These are phyloP conservation scores for Drosophila anceps DNA, from an alignment of 2,888 invertebrate species.

Conservation along the genomic window DNA sequence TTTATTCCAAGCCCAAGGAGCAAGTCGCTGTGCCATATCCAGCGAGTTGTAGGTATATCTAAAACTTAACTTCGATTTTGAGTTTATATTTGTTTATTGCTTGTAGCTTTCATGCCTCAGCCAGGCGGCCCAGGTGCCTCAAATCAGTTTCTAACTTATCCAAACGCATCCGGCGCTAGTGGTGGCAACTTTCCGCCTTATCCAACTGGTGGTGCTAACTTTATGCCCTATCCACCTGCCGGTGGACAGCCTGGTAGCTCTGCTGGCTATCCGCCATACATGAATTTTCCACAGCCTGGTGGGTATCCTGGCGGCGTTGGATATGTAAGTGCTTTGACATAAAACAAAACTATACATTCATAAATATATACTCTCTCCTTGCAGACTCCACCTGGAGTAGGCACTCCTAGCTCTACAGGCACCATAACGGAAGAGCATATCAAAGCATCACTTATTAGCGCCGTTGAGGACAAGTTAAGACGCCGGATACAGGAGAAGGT, in stretches of 20 bases:
- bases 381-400: conserved; percentile 83
- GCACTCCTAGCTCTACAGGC: conserved; percentile 87
- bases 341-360: too few species aligned
- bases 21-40: conserved; percentile 87
- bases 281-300: conserved; percentile 84
- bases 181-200: conserved; percentile 85
- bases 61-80: background rate
- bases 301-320: conserved; percentile 58
- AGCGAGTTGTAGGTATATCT: conserved; percentile 63
- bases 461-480: conserved; percentile 97
- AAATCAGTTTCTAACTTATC: conserved; percentile 87
- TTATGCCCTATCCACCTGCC: conserved; percentile 83
- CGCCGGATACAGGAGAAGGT: conserved; percentile 95
- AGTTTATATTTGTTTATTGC: background rate
- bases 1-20: conserved; percentile 91
- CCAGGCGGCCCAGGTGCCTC: conserved; percentile 74
- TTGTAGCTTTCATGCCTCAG: conserved; percentile 85
- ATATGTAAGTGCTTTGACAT: conserved; percentile 70
- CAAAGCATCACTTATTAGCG: conserved; percentile 95
- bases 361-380: background rate
- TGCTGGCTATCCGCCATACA: conserved; percentile 86
- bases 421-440: conserved; percentile 99
- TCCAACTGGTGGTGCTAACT: conserved; percentile 82
- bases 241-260: conserved; percentile 72
- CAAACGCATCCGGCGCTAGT: conserved; percentile 81